phyloP scores from a whole-genome alignment of 1,140 invertebrate genomes.

The Camponotus vicinus region DNA sequence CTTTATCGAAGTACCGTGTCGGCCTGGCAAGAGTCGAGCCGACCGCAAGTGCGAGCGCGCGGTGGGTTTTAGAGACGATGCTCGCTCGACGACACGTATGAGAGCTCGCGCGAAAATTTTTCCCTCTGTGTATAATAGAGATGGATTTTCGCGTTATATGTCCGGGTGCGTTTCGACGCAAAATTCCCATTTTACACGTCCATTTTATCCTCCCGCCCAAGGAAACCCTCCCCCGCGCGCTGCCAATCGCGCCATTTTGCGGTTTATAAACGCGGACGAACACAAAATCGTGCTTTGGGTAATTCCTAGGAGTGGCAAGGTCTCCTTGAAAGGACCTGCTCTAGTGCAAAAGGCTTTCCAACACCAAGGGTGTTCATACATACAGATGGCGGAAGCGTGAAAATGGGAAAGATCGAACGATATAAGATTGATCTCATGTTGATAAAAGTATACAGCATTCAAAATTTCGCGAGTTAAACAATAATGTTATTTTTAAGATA shows the following conservation, averaged over 20 bases:
- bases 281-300: conserved; percentile 46
- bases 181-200: conserved; percentile 18
- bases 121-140: conserved; percentile 12
- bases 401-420: conserved; percentile 40
- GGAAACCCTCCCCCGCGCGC: not conserved
- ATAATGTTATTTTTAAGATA: conserved; percentile 7
- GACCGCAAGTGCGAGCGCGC: conserved; percentile 33
- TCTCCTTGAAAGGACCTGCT: conserved; percentile 26
- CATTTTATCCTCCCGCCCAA: not conserved
- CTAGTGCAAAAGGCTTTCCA: conserved; percentile 22
- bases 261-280: conserved; percentile 27
- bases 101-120: conserved; percentile 44
- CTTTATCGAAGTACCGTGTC: conserved; percentile 59
- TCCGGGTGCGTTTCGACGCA: conserved; percentile 29
- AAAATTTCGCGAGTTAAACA: not conserved
- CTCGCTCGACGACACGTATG: conserved; percentile 37
- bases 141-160: conserved; percentile 21
- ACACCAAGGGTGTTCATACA: not conserved
- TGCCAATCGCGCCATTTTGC: conserved; percentile 23
- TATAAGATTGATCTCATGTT: conserved; percentile 33
- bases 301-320: conserved; percentile 31
- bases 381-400: conserved; percentile 23
- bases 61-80: conserved; percentile 48
- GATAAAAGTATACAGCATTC: not conserved
- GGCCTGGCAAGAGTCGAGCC: conserved; percentile 26